Conservation (phyloP, 2,113 vertebrate species). For the Glareola pratincola region DNA sequence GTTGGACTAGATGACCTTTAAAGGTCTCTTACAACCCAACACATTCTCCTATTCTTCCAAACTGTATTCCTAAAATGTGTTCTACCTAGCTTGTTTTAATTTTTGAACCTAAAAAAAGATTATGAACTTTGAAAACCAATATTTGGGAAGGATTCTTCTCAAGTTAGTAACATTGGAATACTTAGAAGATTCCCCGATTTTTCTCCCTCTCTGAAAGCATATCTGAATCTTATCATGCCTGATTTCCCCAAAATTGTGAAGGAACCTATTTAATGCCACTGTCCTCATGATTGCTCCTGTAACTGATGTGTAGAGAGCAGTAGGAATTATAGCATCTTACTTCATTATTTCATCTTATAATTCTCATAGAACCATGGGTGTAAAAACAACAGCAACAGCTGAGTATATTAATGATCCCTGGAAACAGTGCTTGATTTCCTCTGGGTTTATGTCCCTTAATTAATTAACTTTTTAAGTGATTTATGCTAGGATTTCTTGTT, state of each 20-base stretch:
- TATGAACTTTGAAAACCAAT: neutral
- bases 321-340: neutral
- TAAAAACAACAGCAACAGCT: neutral
- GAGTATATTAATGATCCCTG: neutral
- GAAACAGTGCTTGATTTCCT: neutral
- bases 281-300: neutral
- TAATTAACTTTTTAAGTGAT: conserved; percentile 2
- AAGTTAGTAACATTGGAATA: neutral
- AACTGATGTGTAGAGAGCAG: neutral
- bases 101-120: neutral
- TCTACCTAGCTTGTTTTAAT: neutral
- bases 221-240: neutral
- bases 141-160: neutral
- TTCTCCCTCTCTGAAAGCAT: neutral
- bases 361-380: neutral
- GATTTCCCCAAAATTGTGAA: neutral
- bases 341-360: neutral
- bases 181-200: neutral
- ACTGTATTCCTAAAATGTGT: neutral
- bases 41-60: neutral
- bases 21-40: too few relatives aligned
- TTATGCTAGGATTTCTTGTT: neutral
- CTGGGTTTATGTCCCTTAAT: neutral
- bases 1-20: too few relatives aligned
- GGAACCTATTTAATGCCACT: neutral